Conservation (phyloP, 2,888 invertebrate species). For the Polyommatus iphigenia region DNA sequence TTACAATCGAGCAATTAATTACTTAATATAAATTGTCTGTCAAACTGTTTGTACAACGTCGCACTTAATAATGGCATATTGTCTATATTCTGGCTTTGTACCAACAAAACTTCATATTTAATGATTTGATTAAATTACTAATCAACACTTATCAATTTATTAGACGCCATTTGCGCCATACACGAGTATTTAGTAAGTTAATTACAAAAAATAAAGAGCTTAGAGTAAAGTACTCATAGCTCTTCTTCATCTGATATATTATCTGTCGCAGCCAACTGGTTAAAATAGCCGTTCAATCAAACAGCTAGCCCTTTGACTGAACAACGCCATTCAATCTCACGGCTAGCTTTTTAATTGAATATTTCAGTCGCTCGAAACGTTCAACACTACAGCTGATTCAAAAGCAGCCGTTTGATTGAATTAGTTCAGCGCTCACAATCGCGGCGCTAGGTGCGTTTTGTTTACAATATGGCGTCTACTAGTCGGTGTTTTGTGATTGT, state of each 20-base stretch:
- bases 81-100: not conserved
- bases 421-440: too few species aligned
- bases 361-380: too few species aligned
- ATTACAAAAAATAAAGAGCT: not conserved
- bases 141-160: slow-evolving; percentile 13
- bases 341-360: too few species aligned
- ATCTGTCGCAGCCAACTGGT: too few species aligned
- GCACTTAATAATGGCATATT: slow-evolving; percentile 17
- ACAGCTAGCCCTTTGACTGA: too few species aligned
- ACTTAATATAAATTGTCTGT: slow-evolving; percentile 19
- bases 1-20: slow-evolving; percentile 25
- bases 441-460: too few species aligned
- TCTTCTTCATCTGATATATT: not conserved
- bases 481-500: too few species aligned
- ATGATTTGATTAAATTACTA: slow-evolving; percentile 22
- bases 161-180: not conserved
- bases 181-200: not conserved
- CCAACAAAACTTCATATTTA: slow-evolving; percentile 24
- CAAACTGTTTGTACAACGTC: slow-evolving; percentile 8
- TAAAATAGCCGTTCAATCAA: too few species aligned
- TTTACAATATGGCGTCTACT: too few species aligned
- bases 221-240: not conserved
- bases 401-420: too few species aligned
- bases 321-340: too few species aligned
- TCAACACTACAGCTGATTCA: too few species aligned